Evolutionary conservation across 2,888 invertebrate genomes (phyloP), one percentile per base, ranked within the genome.

Genomic region (Archips crataeganus): DNA sequence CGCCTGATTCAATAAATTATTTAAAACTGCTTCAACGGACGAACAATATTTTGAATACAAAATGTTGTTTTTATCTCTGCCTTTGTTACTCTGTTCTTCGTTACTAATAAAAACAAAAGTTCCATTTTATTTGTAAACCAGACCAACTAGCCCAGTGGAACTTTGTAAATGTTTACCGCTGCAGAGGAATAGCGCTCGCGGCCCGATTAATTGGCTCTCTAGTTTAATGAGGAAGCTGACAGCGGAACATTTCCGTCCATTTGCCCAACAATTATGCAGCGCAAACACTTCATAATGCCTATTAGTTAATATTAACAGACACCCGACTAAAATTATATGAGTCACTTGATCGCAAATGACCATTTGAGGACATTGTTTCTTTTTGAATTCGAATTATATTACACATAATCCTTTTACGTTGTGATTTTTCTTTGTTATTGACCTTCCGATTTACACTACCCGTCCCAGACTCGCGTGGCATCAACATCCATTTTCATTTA

Each of bases 191-290:
- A 87, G 88, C 86, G 79, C 80, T 78, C 78, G 78, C 76, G 76
- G 78, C 75, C 78, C 83, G 79, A 83, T 86, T 94, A 94, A 94
- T 94, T 94, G 93, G 89, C 80, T 79, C 82, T 86, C 87, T 79
- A 79, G 83, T 78, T 85, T 94, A 94, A 94, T 94, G 94, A 94
- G 94, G 94, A 94, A 88, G 90, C 93, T 87, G 90, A 89, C 92
- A 85, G 83, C 87, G 94, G 94, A 94, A 93, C 94, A 89, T 90
- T 91, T 92, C 90, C 85, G 88, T 89, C 84, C 83, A 88, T 92
- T 92, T 90, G 88, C 86, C 86, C 84, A 90, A 86, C 92, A 91
- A 90, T 91, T 90, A 89, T 80, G 81, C 85, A 78, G 84, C 84
- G 88, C 90, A 89, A 91, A 93, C 84, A 92, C 88, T 87, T 85